A percentile compares a stretch with the other conserved stretches of the same genome.
phyloP scores from a whole-genome alignment of 1,140 invertebrate species.

The Lutraria rhynchaena region DNA sequence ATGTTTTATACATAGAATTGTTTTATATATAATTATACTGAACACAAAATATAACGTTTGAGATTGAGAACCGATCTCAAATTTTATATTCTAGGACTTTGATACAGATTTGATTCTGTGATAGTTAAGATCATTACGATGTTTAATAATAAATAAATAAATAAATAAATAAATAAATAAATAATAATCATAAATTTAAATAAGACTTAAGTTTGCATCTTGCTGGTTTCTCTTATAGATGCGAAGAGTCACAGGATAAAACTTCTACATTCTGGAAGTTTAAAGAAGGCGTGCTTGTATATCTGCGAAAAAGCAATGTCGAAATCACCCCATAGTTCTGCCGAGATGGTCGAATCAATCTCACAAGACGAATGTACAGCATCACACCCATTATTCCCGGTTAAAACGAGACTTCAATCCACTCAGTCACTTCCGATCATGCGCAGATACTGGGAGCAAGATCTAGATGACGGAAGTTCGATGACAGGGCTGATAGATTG shows the following conservation, averaged over 20 bases:
- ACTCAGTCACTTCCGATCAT: constrained; percentile 35
- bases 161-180: too few species aligned
- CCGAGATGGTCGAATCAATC: neutral
- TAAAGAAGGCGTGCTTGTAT: constrained; percentile 49
- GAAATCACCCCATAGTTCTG: neutral
- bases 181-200: too few species aligned
- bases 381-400: neutral
- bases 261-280: constrained; percentile 35
- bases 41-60: too few species aligned
- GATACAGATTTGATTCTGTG: too few species aligned
- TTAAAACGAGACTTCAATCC: constrained; percentile 27
- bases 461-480: neutral
- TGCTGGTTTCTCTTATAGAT: neutral
- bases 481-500: constrained; percentile 9
- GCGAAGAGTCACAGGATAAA: constrained; percentile 9
- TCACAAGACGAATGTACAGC: neutral
- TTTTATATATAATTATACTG: too few species aligned
- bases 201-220: too few species aligned
- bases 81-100: too few species aligned
- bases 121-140: too few species aligned
- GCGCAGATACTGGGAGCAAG: constrained; percentile 41
- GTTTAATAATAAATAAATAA: too few species aligned
- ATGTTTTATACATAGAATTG: too few species aligned
- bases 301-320: constrained; percentile 20
- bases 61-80: too few species aligned